Base-by-base conservation (phyloP, 2,797 vertebrate genomes). In the Avahi laniger region DNA sequence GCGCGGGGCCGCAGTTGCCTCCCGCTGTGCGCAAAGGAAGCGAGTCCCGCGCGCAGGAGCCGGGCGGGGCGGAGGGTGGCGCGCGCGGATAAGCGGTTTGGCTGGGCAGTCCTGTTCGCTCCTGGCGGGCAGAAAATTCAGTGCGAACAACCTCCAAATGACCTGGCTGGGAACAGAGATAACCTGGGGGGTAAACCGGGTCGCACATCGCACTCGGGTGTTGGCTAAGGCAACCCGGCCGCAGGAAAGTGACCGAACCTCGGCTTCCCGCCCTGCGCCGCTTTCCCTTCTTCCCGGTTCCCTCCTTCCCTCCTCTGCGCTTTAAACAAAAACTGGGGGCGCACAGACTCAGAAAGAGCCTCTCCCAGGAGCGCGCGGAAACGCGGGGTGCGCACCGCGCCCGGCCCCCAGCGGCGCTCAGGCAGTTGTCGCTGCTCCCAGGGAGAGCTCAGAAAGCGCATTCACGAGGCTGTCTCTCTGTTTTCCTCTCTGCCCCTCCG, bases 391-490 rank as follows among this genome's bases (percentile, higher is more conserved):
- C 9, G 63, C 82, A 0, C 94, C 22, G 79, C 46, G 54, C 73
- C 73, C 4, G 92, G 91, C 96, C 96, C 88, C 95, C 93, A 98
- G 94, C 98, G 79, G 98, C 97, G 98, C 97, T 94, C 93, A 98
- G 98, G 98, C 98, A 98, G 98, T 98, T 98, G 98, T 98, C 98
- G 97, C 95, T 98, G 97, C 97, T 97, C 98, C 97, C 95, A 89
- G 98, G 98, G 97, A 96, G 97, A 98, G 97, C 97, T 98, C 96
- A 91, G 97, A 98, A 98, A 98, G 98, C 33, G 98, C 97, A 98
- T 99, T 99, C 98, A 98, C 98, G 95, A 98, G 98, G 98, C 97
- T 97, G 98, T 98, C 98, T 99, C 98, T 99, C 98, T 98, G 96
- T 98, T 98, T 98, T 97, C 97, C 91, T 12, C 93, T 98, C 98